Evolutionary conservation across 1,140 invertebrate species (phyloP).

Genomic region (Eulimnadia texana): DNA sequence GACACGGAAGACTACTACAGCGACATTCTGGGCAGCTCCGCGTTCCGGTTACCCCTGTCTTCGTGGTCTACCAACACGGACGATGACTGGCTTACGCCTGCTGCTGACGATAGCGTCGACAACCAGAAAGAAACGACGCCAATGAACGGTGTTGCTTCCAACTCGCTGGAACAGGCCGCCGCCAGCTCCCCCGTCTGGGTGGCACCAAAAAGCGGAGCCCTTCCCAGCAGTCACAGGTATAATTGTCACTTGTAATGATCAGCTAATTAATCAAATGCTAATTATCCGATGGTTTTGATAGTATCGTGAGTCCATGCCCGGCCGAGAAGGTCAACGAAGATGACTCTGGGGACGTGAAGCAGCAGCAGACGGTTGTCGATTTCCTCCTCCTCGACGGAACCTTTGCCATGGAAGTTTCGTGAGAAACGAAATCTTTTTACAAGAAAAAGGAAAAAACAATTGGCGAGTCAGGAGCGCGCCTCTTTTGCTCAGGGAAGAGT

Average conservation of each 20-base stretch:
- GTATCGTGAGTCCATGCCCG: slow-evolving; percentile 10
- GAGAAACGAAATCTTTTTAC: background rate
- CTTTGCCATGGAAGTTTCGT: slow-evolving; percentile 16
- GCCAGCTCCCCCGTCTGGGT: slow-evolving; percentile 1
- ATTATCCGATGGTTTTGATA: background rate
- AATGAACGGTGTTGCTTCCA: background rate
- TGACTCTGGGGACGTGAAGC: slow-evolving; percentile 1
- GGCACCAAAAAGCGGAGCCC: background rate
- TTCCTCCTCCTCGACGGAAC: slow-evolving; percentile 9
- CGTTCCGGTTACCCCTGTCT: background rate
- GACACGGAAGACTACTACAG: background rate
- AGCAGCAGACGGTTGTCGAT: slow-evolving; percentile 8
- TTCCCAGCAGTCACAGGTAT: slow-evolving; percentile 3
- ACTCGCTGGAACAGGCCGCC: background rate
- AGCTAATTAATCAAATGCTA: background rate
- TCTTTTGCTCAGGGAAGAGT: background rate
- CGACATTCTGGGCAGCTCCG: background rate
- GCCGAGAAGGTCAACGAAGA: background rate
- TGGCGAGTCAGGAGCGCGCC: background rate
- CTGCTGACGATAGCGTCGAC: background rate
- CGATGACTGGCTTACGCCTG: background rate
- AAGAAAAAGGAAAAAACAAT: background rate
- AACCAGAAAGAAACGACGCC: background rate
- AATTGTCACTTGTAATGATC: background rate
- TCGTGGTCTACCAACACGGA: background rate